Base-by-base conservation (phyloP, 2,888 invertebrate species). In the Malthinus flaveolus region DNA sequence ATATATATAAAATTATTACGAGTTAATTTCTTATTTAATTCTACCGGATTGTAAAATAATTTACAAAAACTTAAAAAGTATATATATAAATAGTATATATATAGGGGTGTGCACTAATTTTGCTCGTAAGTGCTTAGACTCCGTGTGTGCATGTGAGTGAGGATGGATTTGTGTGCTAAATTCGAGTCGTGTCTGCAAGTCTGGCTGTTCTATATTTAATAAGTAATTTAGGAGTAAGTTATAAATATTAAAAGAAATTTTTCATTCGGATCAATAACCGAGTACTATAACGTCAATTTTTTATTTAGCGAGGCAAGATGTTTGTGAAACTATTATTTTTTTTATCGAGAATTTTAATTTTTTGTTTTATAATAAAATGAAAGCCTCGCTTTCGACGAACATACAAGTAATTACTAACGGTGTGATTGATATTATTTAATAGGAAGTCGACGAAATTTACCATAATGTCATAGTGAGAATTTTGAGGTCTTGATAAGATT, bases 171-270 rank as follows among this genome's bases (percentile, higher is more conserved):
- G 57, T 64, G 61, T 63, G 50, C 63, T 64, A 59, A 62, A 66
- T 58, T 66, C 49, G 73, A 66, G 69, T 51, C 46, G 23, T 72
- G 74, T 69, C 66, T 74, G 76, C 75, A 75, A 75, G 73, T 77
- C 73, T 75, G 76, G 76, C 75, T 77, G 76, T 77, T 73, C 54
- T 50, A 52, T 75, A 74, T 73, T 74, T 75, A 71, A 68, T 73
- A 65, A 70, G 62, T 65, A 64, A 65, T 63, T 65, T 71, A 74
- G 70, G 62, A 63, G 11, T 34, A 53, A 46, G 42, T 44, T 58
- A 58, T 55, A 53, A 48, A 56, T 56, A 56, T 56, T 61, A 47
- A 59, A 60, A 49, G 55, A 51, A 23, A 42, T 42, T 58, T 59
- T 61, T 63, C 62, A 62, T 65, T 65, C 63, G 61, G 59, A 53